A percentile compares a stretch with the other conserved stretches of the same genome.
Evolutionary conservation across 37 sponge, comb jelly and placozoan genomes (phyloP).

Genomic region (Ephydatia muelleri): DNA sequence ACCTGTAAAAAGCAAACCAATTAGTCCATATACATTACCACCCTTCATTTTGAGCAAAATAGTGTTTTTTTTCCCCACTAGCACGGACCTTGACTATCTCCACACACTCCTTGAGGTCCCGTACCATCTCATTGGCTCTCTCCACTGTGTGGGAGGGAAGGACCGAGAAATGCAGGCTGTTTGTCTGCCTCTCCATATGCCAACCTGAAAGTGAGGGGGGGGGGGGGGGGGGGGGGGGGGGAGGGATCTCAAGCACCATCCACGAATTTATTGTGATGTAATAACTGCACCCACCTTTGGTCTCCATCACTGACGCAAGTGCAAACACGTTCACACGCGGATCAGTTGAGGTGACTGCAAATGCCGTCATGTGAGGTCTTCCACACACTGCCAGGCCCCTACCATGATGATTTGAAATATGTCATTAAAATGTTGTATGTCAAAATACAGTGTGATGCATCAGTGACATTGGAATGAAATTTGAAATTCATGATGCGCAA

Average conservation of each 20-base stretch:
- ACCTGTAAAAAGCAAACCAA: constrained; percentile 27
- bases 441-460: too few relatives aligned
- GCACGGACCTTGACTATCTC: constrained; percentile 57
- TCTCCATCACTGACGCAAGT: constrained; percentile 81
- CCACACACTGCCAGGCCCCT: constrained; percentile 79
- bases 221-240: too few relatives aligned
- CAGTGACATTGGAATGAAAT: too few relatives aligned
- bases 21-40: too few relatives aligned
- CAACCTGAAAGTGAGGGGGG: constrained; percentile 44
- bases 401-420: background rate
- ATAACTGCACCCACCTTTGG: constrained; percentile 33
- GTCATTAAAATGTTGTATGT: too few relatives aligned
- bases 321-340: constrained; percentile 59
- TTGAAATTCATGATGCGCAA: too few relatives aligned
- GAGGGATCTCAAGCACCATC: too few relatives aligned
- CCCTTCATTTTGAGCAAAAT: background rate
- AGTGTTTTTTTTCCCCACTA: background rate
- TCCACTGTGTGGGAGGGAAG: constrained; percentile 75
- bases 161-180: constrained; percentile 67
- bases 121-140: constrained; percentile 38
- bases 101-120: constrained; percentile 48
- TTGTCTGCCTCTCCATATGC: constrained; percentile 75
- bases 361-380: constrained; percentile 62
- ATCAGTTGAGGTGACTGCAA: constrained; percentile 63
- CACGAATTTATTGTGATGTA: background rate